Conservation (phyloP, 2,888 invertebrate species). For the Pseudanteris insignis region DNA sequence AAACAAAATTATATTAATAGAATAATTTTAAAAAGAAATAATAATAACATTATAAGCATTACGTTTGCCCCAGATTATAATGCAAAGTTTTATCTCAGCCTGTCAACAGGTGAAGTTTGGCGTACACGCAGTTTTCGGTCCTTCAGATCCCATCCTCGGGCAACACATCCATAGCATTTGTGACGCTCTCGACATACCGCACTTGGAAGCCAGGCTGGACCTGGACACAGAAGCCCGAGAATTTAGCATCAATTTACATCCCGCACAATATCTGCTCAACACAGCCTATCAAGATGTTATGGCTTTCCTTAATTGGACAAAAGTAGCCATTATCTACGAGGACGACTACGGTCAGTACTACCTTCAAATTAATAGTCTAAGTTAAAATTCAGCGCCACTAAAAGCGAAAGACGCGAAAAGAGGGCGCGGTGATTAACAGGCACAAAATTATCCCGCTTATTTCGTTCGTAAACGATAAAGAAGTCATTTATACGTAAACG, state of each 20-base stretch:
- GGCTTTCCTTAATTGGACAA: constrained; percentile 81
- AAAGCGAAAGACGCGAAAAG: no score
- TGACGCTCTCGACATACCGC: constrained; percentile 82
- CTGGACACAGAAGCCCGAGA: constrained; percentile 71
- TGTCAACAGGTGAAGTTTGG: constrained; percentile 77
- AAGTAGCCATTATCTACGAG: constrained; percentile 83
- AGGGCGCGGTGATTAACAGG: constrained; percentile 4
- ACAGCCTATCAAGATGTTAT: constrained; percentile 80
- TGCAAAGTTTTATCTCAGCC: constrained; percentile 70
- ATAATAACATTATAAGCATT: no score
- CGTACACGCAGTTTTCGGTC: constrained; percentile 80
- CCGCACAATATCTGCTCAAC: constrained; percentile 77
- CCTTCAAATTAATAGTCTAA: no score
- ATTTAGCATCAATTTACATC: constrained; percentile 83
- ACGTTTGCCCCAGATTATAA: no score
- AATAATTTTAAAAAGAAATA: no score
- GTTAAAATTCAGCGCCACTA: no score
- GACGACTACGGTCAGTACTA: constrained; percentile 74
- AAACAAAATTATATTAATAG: no score
- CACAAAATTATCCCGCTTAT: constrained; percentile 10
- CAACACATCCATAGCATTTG: constrained; percentile 83
- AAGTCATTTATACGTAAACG: constrained; percentile 18
- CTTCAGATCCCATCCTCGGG: constrained; percentile 77
- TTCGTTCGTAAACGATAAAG: constrained; percentile 7
- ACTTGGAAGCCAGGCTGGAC: constrained; percentile 76